Base-by-base conservation (phyloP, 2,888 invertebrate species). In the Clusia tigrina region DNA sequence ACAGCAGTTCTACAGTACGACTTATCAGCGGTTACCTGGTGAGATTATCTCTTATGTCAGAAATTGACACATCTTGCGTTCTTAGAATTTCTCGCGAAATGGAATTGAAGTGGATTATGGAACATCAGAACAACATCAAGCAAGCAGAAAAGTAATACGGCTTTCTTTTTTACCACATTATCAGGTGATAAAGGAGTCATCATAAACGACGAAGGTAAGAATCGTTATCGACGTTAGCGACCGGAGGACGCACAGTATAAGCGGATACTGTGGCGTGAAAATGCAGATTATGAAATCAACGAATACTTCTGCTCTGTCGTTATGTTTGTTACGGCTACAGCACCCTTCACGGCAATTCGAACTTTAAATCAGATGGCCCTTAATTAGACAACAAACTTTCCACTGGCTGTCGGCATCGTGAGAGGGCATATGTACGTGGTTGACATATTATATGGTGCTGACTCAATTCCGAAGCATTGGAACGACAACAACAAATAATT, bases 191-290 rank as follows among this genome's bases (percentile, higher is more conserved):
- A 58, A 54, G 12, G 46, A 52, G 10, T 22, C 52, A 10, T 42
- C 58, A 15, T 54, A 32, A 54, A 57, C 42, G 18, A 60, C 63
- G 23, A 67, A 59, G 54, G 55, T 65, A 2, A 56, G 68, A 1
- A 57, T 67, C 2, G 64, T 67, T 1, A 65, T 66, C 26, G 63
- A 67, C 32, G 66, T 66, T 1, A 60, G 54, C 53, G 54, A 18
- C 42, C 37, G 3, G 37, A 32, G 26, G 53, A 60, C 22, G 60
- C 58, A 1, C 62, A 62, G 23, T 57, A 62, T 60, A 56, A 62
- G 32, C 62, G 61, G 9, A 58, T 65, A 18, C n/a, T 59, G 5
- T 64, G 58, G 64, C 1, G 54, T 17, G 18, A 54, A 9, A 25
- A 17, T 6, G 17, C 52, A 2, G 23, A 5, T 5, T 2, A 10